Evolutionary conservation across 2,888 invertebrate genomes (phyloP).

Genomic region (Limulus polyphemus): DNA sequence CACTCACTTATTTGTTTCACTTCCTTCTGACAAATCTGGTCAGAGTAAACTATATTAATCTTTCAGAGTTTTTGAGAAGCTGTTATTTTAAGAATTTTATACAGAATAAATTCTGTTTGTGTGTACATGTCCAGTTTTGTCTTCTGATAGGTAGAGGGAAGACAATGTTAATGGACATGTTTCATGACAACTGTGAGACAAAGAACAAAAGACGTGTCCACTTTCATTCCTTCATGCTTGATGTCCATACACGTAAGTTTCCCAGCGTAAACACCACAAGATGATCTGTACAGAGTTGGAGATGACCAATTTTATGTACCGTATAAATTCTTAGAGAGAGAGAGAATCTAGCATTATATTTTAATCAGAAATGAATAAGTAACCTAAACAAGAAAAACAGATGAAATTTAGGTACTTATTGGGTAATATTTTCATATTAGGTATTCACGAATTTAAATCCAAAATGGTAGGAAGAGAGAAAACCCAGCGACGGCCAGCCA

Average conservation of each 20-base stretch:
- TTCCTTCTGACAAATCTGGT: background rate
- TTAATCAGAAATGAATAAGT: background rate
- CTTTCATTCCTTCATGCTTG: slow-evolving; percentile 94
- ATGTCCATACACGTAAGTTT: slow-evolving; percentile 58
- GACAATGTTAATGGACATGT: slow-evolving; percentile 98
- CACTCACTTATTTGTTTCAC: background rate
- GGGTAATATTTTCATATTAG: slow-evolving; percentile 33
- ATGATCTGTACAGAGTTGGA: background rate
- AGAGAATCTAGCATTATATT: background rate
- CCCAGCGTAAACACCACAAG: background rate
- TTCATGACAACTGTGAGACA: slow-evolving; percentile 61
- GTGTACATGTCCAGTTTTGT: background rate
- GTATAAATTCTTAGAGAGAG: background rate
- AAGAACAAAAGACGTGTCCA: slow-evolving; percentile 59
- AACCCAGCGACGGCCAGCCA: slow-evolving; percentile 32
- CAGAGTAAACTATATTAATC: no score
- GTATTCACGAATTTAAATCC: slow-evolving; percentile 73
- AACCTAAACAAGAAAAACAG: background rate
- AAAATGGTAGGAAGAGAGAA: slow-evolving; percentile 40
- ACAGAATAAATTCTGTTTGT: no score
- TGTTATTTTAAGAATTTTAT: no score
- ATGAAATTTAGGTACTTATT: background rate
- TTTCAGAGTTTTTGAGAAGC: no score
- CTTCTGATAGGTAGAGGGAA: slow-evolving; percentile 61
- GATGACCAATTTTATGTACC: no score